Percentiles rank a stretch among this genome's conserved stretches.
phyloP scores from a whole-genome alignment of 2,888 invertebrate genomes.

The Phanerotoma sp. region DNA sequence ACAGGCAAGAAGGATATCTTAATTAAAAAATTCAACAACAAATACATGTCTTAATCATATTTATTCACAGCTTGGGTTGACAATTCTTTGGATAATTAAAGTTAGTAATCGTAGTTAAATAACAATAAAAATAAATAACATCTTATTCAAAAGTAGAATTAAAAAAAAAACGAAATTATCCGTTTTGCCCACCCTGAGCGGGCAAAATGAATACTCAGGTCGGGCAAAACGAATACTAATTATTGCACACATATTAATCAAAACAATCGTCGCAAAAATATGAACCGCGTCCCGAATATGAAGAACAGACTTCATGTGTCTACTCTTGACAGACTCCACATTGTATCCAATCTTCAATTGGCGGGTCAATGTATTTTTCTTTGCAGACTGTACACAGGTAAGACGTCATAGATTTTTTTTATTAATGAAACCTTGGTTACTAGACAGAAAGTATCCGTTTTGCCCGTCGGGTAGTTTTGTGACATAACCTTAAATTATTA shows the following conservation, averaged over 20 bases:
- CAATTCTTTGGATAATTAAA: neutral
- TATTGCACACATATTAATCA: neutral
- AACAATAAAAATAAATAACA: neutral
- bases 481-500: neutral
- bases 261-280: neutral
- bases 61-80: neutral
- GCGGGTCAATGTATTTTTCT: neutral
- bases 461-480: neutral
- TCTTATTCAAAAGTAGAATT: no score
- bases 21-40: neutral
- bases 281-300: neutral
- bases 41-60: neutral
- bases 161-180: no score
- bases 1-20: no score
- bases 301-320: neutral
- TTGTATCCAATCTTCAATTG: neutral
- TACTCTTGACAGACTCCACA: neutral
- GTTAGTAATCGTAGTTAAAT: neutral
- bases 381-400: neutral
- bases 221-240: neutral
- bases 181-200: no score
- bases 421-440: neutral
- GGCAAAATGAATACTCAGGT: neutral
- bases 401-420: slow-evolving; percentile 43
- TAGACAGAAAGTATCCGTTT: neutral